Conservation (phyloP, 2,797 vertebrate genomes). For the Galagoides demidoff region DNA sequence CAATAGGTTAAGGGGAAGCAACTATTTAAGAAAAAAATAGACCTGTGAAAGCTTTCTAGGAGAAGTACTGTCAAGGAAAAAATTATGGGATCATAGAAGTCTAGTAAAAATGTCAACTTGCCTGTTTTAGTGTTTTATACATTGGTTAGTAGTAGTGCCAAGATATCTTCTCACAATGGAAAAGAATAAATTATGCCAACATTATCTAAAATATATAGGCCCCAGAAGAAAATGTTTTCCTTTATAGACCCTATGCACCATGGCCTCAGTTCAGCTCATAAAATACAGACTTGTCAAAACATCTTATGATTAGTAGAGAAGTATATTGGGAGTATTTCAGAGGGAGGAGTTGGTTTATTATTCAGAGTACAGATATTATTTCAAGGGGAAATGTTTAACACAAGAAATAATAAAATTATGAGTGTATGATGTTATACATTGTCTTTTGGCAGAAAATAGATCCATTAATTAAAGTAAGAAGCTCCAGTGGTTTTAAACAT, state of each 20-base stretch:
- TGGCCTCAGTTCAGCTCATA: constrained; percentile 28
- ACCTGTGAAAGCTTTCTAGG: constrained; percentile 35
- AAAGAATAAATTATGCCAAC: constrained; percentile 64
- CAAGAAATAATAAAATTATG: constrained; percentile 29
- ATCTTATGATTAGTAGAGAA: constrained; percentile 35
- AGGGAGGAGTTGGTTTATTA: constrained; percentile 30
- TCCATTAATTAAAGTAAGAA: not conserved
- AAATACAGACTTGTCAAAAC: constrained; percentile 47
- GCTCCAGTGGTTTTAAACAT: not conserved
- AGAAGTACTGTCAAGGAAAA: constrained; percentile 36
- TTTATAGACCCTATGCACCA: not conserved
- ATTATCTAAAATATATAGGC: constrained; percentile 61
- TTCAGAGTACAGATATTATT: constrained; percentile 7
- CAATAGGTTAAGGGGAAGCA: constrained; percentile 31
- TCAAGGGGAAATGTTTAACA: constrained; percentile 41
- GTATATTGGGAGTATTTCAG: constrained; percentile 15
- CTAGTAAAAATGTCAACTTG: constrained; percentile 70
- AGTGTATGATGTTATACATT: not conserved
- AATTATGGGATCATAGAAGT: constrained; percentile 15
- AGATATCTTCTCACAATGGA: constrained; percentile 27
- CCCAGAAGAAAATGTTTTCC: not conserved
- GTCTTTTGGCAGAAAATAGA: not conserved
- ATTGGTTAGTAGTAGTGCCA: not conserved
- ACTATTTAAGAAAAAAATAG: constrained; percentile 47
- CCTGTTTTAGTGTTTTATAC: constrained; percentile 63